These are phyloP conservation scores for Calyptomena viridis DNA, from an alignment of 2,113 vertebrate species.

Conservation along the genomic window DNA sequence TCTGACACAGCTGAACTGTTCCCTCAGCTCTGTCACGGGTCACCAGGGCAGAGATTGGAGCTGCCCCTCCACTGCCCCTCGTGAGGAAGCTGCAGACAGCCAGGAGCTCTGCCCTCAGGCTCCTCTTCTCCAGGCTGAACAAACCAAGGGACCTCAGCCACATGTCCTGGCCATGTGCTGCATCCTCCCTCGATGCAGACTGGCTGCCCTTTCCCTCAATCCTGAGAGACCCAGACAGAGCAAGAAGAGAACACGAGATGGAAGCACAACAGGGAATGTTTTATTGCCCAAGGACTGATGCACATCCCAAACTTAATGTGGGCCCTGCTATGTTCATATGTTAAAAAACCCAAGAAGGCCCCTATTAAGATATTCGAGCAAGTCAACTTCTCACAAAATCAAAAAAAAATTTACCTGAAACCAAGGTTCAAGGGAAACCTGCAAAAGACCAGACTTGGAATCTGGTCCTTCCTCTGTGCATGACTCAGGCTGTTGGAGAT, in stretches of 20 bases:
- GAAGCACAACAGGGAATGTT: not conserved
- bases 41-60: not conserved
- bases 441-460: not conserved
- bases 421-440: not conserved
- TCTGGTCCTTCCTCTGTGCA: not conserved
- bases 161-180: not conserved
- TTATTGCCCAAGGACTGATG: not conserved
- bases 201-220: not conserved
- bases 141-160: not conserved
- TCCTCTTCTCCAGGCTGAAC: not conserved
- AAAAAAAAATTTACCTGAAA: not conserved
- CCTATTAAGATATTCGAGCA: not conserved
- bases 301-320: not conserved
- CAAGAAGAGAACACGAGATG: not conserved
- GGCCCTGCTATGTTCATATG: not conserved
- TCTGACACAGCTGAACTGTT: not conserved
- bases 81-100: not conserved
- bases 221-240: rapidly evolving
- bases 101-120: not conserved
- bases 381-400: not conserved
- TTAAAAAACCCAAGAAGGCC: not conserved
- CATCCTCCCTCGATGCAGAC: not conserved
- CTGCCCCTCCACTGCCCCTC: not conserved
- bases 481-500: not conserved
- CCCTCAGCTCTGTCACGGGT: not conserved